Evolutionary conservation across 2,797 vertebrate genomes (phyloP).

Genomic region (Limosa lapponica): DNA sequence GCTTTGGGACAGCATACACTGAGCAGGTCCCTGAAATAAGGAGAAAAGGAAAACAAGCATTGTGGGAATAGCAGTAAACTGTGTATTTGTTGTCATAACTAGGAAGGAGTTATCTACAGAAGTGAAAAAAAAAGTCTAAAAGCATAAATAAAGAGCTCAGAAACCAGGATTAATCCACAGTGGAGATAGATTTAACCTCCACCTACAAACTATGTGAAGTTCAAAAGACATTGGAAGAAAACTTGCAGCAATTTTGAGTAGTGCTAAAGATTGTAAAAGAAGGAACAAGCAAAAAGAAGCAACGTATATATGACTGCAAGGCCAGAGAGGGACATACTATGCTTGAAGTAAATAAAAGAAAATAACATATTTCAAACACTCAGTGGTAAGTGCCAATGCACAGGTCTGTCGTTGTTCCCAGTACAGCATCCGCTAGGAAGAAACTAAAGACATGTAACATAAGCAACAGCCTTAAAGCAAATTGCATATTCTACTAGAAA

Average conservation of each 20-base stretch:
- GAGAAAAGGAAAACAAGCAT: background rate
- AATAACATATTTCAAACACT: background rate
- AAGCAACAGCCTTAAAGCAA: background rate
- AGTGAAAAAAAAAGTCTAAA: background rate
- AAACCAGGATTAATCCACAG: background rate
- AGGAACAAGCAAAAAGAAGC: background rate
- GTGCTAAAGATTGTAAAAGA: background rate
- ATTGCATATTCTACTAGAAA: background rate
- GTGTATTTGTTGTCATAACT: background rate
- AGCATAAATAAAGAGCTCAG: background rate
- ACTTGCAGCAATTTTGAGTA: background rate
- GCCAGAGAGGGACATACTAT: background rate
- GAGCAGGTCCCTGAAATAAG: background rate
- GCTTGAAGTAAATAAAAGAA: background rate
- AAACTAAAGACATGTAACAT: background rate
- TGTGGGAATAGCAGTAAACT: background rate
- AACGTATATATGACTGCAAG: background rate
- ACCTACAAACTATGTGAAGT: background rate
- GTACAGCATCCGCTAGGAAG: fast-evolving
- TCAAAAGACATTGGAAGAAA: background rate
- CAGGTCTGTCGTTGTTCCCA: background rate
- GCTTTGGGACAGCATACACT: background rate
- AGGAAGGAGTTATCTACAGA: background rate
- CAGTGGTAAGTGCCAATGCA: background rate
- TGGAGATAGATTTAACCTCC: background rate